Conservation (phyloP, 1,140 invertebrate species). For the Aethina tumida region DNA sequence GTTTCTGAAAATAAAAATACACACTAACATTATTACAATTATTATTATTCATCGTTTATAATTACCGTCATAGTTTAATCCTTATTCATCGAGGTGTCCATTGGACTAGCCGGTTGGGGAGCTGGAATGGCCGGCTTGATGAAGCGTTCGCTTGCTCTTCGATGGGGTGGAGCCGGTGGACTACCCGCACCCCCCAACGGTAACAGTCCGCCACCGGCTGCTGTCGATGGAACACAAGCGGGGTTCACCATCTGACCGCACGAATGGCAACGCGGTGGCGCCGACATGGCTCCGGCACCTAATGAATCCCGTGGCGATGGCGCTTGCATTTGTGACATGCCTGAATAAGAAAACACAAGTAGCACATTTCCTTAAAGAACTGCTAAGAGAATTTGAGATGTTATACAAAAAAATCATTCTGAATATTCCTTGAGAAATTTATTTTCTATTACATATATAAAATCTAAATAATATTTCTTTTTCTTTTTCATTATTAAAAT, state of each 20-base stretch:
- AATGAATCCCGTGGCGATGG: conserved; percentile 38
- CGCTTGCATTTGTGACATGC: conserved; percentile 32
- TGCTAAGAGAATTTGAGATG: too few relatives aligned
- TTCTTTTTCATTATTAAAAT: too few relatives aligned
- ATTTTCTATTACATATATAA: too few relatives aligned
- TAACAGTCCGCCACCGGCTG: too few relatives aligned
- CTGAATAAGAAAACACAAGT: conserved; percentile 16
- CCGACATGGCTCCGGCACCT: conserved; percentile 53
- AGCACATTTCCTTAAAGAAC: too few relatives aligned
- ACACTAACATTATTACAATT: conserved; percentile 4
- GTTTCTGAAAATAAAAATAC: conserved; percentile 4
- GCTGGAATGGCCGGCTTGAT: conserved; percentile 63
- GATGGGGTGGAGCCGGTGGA: conserved; percentile 38
- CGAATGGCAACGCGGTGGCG: conserved; percentile 60
- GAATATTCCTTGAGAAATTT: too few relatives aligned
- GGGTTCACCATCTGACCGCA: conserved; percentile 56
- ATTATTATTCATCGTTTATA: too few relatives aligned
- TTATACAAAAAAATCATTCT: too few relatives aligned
- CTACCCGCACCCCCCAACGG: conserved; percentile 22
- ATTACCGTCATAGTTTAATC: too few relatives aligned
- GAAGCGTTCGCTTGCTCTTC: conserved; percentile 64
- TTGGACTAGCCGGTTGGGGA: conserved; percentile 53
- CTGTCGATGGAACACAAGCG: conserved; percentile 36
- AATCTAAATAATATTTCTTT: too few relatives aligned
- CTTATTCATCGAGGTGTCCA: conserved; percentile 47